Evolutionary conservation across 1,140 invertebrate species (phyloP), one percentile per base, ranked within the genome.

Genomic region (Zaprionus nigranus): DNA sequence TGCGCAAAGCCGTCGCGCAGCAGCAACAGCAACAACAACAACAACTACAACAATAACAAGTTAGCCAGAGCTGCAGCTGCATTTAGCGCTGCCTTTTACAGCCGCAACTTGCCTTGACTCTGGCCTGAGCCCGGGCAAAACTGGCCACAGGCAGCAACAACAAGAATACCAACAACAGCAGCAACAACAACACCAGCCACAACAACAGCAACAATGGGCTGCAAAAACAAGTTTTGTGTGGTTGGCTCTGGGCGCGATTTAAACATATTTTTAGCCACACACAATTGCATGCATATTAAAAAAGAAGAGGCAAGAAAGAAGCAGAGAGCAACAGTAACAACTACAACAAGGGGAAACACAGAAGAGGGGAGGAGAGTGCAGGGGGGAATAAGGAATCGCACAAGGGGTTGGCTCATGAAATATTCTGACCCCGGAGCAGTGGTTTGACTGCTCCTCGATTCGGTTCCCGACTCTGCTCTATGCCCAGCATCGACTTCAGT

Each of bases 231-330:
- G 82, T 86, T 86, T 88, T 69, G 34, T 72, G 46, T 63, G 62
- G 66, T 56, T 69, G 72, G 66, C 72, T 88, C 71, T 87, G 78
- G 83, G 83, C 84, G 83, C 83, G 84, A 90, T 84, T 88, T 90
- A 84, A 88, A 88, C 85, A 88, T 88, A 90, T 88, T 88, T 88
- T 90, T 88, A 88, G 84, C 81, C 85, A 87, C 77, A 75, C 59
- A 88, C 84, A 88, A 88, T 88, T 88, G 84, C 84, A 88, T 88
- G 84, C 85, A 88, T 88, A 88, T 88, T 90, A 88, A 86, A 85
- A 71, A 76, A 67, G 76, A 79, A 57, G 53, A 69, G 65, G 63
- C 66, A 53, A 60, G 17, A 34, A 63, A 40, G 28, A 61, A 54
- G 30, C 49, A 56, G 38, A 62, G 9, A 43, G 15, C n/a, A 56